Percentiles rank a stretch among this genome's conserved stretches.
phyloP scores from a whole-genome alignment of 92 coral and sea anemone genomes.

The Blastomussa wellsi region DNA sequence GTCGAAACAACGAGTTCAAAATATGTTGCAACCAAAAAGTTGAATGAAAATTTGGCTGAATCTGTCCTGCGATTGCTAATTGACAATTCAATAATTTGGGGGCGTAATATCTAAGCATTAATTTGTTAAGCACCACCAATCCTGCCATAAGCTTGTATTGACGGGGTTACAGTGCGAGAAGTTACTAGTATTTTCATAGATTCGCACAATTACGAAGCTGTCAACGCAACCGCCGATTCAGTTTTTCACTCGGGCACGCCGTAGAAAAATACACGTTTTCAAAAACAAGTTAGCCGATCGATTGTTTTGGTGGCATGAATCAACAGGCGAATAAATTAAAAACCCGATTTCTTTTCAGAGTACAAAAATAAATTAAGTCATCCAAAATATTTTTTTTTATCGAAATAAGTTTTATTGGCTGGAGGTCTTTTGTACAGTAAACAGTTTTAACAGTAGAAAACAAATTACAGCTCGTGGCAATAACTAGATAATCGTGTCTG shows the following conservation, averaged over 20 bases:
- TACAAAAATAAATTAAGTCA: not conserved
- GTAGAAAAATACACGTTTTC: not conserved
- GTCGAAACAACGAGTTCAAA: not conserved
- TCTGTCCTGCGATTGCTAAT: conserved; percentile 1
- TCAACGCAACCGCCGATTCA: not conserved
- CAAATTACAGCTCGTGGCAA: not conserved
- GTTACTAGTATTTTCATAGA: not conserved
- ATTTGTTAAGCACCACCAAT: conserved; percentile 41
- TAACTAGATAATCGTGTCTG: not conserved
- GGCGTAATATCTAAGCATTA: not conserved
- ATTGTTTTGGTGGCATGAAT: not conserved
- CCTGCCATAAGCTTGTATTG: not conserved
- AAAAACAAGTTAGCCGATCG: not conserved
- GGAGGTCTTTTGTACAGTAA: not conserved
- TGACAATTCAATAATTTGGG: conserved; percentile 35
- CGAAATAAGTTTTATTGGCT: not conserved
- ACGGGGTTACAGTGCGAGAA: not conserved
- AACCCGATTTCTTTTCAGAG: not conserved
- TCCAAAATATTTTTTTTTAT: not conserved
- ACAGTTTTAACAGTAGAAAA: not conserved
- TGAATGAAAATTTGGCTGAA: not conserved
- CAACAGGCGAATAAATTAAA: not conserved
- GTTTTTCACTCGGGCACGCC: not conserved
- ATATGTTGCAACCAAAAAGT: not conserved
- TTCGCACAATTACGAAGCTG: not conserved